phyloP scores from a whole-genome alignment of 2,113 vertebrate genomes.

The Potamarius usumacintae region DNA sequence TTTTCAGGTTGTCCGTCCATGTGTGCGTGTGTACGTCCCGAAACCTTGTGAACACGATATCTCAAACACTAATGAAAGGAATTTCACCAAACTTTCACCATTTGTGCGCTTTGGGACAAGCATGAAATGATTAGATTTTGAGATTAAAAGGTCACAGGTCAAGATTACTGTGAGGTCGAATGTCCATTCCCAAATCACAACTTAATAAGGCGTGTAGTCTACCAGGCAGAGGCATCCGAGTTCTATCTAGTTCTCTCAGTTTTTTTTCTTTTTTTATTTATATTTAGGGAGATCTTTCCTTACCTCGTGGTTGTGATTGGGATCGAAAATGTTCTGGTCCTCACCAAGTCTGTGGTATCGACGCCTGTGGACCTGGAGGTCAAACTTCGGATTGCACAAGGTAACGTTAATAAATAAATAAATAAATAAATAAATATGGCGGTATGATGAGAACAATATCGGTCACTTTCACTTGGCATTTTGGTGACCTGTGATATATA shows the following conservation, averaged over 20 bases:
- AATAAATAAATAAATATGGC: neutral
- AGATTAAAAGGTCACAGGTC: no score
- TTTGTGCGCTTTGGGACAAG: no score
- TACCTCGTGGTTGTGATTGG: slow-evolving; percentile 98
- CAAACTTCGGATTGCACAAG: slow-evolving; percentile 95
- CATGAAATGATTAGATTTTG: no score
- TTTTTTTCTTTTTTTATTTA: neutral
- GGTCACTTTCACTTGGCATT: neutral
- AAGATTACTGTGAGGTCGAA: no score
- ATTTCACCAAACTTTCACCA: no score
- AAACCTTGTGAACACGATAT: no score
- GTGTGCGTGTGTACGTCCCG: no score
- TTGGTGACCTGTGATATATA: neutral
- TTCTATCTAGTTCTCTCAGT: neutral
- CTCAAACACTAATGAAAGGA: no score
- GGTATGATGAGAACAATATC: neutral
- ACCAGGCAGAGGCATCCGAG: neutral
- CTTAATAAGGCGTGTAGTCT: no score
- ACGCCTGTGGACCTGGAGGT: slow-evolving; percentile 96
- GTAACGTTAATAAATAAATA: slow-evolving; percentile 61
- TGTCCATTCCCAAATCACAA: no score
- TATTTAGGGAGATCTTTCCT: slow-evolving; percentile 90
- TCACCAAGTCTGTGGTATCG: slow-evolving; percentile 97
- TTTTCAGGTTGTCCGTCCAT: no score
- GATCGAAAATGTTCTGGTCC: slow-evolving; percentile 93